Evolutionary conservation across 2,113 vertebrate genomes (phyloP), one percentile per base, ranked within the genome.

Genomic region (Ameiurus melas): DNA sequence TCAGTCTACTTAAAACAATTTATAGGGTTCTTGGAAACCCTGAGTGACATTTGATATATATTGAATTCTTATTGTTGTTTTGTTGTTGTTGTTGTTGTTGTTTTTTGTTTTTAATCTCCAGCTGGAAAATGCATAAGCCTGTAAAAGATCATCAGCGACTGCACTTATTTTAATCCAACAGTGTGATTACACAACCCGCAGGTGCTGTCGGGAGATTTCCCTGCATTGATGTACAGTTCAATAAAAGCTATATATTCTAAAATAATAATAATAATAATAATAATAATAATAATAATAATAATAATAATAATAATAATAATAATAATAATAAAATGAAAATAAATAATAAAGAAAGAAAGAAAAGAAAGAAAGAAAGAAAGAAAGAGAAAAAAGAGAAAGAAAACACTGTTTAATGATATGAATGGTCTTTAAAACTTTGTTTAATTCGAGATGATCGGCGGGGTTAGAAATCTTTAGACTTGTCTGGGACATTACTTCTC

Each of bases 151-250:
- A 88, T 77, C 73, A 77, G 57, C 86, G 82, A 90, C 89, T 88
- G 90, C 90, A 91, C 90, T 88, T 91, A 88, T 86, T 87, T 53
- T 90, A 83, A 25, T 84, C 78, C 53, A 53, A 33, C 58, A 80
- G 62, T 55, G 33, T 68, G 68, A 7, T 20, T 5, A 70, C 73
- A 80, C 47, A 57, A n/a, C 0, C 78, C 62, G 51, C 78, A 82
- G 86, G 78, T 57, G 78, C 53, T 87, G 30, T 53, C 62, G 78
- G 85, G 68, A 75, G 8, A 47, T 70, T 71, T 58, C 51, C 36
- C 39, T 64, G 55, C 81, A 84, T 77, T 88, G 77, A 84, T 88
- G 81, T 84, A 88, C 87, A 88, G 81, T 53, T 84, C 81, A 88
- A 88, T 84, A 88, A 88, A 36, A 85, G 36, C 53, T 19, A 68